A percentile compares a stretch with the other conserved stretches of the same genome.
phyloP scores from a whole-genome alignment of 2,113 vertebrate genomes.

The Phyllostomus discolor region DNA sequence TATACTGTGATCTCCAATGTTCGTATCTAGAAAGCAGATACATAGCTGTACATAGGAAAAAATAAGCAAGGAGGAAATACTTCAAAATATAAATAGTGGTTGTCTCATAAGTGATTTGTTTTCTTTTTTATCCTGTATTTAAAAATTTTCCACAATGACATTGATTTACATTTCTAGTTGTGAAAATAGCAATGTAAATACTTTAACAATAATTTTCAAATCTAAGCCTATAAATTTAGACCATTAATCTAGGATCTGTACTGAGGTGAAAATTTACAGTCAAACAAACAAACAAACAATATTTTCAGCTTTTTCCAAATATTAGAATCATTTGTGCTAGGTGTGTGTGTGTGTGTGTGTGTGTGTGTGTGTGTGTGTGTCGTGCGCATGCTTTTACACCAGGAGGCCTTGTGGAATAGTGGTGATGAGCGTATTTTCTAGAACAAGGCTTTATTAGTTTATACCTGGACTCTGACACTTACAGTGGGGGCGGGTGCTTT shows the following conservation, averaged over 20 bases:
- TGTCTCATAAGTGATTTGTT: background rate
- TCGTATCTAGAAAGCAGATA: background rate
- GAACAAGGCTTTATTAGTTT: background rate
- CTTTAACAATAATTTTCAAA: background rate
- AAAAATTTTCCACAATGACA: background rate
- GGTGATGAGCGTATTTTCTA: too few species aligned
- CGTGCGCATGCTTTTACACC: background rate
- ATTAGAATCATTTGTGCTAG: background rate
- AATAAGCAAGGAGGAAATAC: background rate
- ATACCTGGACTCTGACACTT: background rate
- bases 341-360: background rate
- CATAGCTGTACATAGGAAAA: background rate
- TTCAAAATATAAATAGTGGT: background rate
- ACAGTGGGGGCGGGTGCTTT: background rate
- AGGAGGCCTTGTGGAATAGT: background rate
- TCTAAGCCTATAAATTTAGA: background rate
- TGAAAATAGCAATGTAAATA: background rate
- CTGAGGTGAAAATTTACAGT: background rate
- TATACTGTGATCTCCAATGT: background rate
- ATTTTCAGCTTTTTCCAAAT: background rate
- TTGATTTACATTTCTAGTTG: background rate
- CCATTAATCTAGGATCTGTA: background rate
- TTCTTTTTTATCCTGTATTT: background rate
- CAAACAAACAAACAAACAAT: background rate
- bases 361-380: too few species aligned